These are phyloP conservation scores for Apeltes quadracus DNA, from an alignment of 2,113 vertebrate species.

Conservation along the genomic window DNA sequence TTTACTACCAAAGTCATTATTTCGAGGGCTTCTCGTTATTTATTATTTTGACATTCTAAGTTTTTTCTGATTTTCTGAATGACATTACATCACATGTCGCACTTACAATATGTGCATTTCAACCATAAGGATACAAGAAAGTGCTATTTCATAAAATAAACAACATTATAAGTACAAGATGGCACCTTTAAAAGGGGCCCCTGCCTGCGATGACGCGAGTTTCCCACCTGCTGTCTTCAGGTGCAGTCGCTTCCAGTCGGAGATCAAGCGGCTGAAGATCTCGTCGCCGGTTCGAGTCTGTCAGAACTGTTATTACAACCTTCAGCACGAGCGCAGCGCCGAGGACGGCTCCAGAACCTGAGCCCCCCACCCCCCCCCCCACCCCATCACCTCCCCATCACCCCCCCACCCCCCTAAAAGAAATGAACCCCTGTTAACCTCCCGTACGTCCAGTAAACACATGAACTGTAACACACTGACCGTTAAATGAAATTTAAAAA, in stretches of 20 bases:
- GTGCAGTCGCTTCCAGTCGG: constrained; percentile 97
- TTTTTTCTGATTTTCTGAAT: background rate
- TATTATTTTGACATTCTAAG: background rate
- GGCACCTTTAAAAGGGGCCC: no score
- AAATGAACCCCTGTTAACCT: background rate
- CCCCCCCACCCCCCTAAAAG: no score
- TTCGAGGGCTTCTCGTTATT: background rate
- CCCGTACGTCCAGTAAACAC: constrained; percentile 43
- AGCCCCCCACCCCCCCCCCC: background rate
- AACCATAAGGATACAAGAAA: no score
- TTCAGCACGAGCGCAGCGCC: constrained; percentile 89
- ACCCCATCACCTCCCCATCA: no score
- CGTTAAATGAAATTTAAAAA: no score
- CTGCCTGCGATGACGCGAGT: background rate
- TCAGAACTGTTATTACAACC: constrained; percentile 98
- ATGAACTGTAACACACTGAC: constrained; percentile 73
- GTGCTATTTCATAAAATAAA: no score
- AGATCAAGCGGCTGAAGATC: constrained; percentile 98
- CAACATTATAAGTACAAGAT: no score
- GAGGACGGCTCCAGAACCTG: constrained; percentile 90
- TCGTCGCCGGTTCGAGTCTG: constrained; percentile 96
- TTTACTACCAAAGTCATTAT: background rate
- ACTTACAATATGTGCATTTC: no score
- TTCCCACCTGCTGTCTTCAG: constrained; percentile 64
- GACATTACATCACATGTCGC: no score